Evolutionary conservation across 37 sponge, comb jelly and placozoan species (phyloP).

Genomic region (Agelas oroides): DNA sequence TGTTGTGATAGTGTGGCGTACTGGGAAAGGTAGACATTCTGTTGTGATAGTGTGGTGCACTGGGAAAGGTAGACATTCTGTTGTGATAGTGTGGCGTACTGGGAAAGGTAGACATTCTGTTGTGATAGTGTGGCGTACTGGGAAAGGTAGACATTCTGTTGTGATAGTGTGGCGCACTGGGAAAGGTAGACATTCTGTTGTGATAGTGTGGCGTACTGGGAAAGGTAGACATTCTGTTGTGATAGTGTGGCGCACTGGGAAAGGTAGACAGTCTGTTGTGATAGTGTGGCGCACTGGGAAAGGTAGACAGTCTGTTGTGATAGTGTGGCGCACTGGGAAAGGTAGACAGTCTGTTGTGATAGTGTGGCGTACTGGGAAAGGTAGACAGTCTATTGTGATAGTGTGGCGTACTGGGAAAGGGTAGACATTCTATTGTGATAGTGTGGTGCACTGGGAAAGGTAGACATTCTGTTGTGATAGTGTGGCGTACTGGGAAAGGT

Average conservation of each 20-base stretch:
- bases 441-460: background rate
- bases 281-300: background rate
- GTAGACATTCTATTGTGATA: background rate
- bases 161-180: background rate
- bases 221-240: too few species aligned
- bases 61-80: too few species aligned
- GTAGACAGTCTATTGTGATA: background rate
- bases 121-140: background rate
- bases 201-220: background rate
- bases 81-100: background rate
- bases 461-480: background rate
- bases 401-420: too few species aligned
- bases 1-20: background rate
- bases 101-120: too few species aligned
- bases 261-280: too few species aligned
- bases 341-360: background rate
- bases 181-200: too few species aligned
- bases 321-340: background rate
- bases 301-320: too few species aligned
- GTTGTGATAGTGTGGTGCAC: background rate
- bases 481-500: too few species aligned
- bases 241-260: background rate
- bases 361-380: too few species aligned
- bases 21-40: too few species aligned
- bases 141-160: too few species aligned